Evolutionary conservation across 2,797 vertebrate species (phyloP).

Genomic region (Artibeus jamaicensis): DNA sequence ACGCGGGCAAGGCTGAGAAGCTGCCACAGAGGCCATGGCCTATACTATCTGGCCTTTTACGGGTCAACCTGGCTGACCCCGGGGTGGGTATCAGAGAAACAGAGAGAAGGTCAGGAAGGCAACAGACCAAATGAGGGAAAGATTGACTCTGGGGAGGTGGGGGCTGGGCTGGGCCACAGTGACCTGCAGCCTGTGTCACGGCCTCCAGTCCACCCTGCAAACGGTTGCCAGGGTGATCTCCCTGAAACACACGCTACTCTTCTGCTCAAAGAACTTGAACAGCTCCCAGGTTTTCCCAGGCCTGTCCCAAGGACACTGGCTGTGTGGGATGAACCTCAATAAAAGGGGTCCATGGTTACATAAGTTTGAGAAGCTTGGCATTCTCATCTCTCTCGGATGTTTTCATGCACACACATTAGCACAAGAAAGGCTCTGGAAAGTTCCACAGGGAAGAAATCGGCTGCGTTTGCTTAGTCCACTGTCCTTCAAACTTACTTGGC

Average conservation of each 20-base stretch:
- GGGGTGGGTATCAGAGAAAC: background rate
- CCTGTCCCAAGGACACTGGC: background rate
- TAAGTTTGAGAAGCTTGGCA: background rate
- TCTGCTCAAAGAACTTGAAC: background rate
- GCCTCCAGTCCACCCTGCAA: background rate
- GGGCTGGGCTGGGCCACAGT: background rate
- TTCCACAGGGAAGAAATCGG: background rate
- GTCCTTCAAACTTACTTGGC: background rate
- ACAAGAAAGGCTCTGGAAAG: background rate
- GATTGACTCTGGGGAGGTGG: rapidly evolving
- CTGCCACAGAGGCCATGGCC: background rate
- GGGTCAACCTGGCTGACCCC: background rate
- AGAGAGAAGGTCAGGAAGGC: background rate
- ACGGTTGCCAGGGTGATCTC: background rate
- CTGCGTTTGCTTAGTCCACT: background rate
- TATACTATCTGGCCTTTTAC: background rate
- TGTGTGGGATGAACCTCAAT: background rate
- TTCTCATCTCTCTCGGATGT: background rate
- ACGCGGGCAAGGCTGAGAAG: background rate
- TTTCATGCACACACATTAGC: background rate
- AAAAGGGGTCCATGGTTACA: background rate
- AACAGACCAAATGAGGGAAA: background rate
- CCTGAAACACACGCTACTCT: background rate
- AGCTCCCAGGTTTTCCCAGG: background rate
- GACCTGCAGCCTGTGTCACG: background rate